These are phyloP conservation scores for Corella eumyota DNA, from an alignment of 23 tunicate genomes.

Conservation along the genomic window DNA sequence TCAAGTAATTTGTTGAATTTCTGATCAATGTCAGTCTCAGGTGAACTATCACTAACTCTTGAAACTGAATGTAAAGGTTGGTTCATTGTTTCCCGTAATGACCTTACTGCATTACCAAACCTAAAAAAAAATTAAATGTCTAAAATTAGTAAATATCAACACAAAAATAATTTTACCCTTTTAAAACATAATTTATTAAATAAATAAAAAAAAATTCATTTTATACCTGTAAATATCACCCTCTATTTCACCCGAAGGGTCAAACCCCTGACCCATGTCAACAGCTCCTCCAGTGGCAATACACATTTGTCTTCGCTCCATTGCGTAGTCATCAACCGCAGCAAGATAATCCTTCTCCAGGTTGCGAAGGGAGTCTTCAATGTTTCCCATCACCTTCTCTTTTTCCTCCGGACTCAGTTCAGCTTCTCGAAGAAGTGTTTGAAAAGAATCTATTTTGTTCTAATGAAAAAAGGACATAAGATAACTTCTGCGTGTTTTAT, in stretches of 20 bases:
- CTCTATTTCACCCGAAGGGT: constrained; percentile 54
- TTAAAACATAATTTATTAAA: no score
- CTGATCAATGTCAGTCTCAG: constrained; percentile 30
- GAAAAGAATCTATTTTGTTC: constrained; percentile 65
- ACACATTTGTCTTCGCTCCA: constrained; percentile 19
- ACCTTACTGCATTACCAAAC: no score
- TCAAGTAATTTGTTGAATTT: constrained; percentile 26
- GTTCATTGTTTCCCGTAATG: no score
- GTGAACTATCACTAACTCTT: no score
- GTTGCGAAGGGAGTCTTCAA: constrained; percentile 32
- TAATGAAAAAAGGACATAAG: no score
- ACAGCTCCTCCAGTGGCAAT: constrained; percentile 47
- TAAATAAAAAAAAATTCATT: no score
- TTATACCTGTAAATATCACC: constrained; percentile 38
- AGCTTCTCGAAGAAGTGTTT: constrained; percentile 23
- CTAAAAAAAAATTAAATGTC: no score
- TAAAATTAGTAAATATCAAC: no score
- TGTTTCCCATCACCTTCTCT: constrained; percentile 34
- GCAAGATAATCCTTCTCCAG: constrained; percentile 50
- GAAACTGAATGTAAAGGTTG: no score
- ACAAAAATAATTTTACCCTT: no score
- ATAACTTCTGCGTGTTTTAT: no score
- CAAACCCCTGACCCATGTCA: constrained; percentile 39
- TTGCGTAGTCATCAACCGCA: constrained; percentile 52
- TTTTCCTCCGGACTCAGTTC: constrained; percentile 33